phyloP scores from a whole-genome alignment of 2,888 invertebrate species.

The Aphelenchoides bicaudatus region DNA sequence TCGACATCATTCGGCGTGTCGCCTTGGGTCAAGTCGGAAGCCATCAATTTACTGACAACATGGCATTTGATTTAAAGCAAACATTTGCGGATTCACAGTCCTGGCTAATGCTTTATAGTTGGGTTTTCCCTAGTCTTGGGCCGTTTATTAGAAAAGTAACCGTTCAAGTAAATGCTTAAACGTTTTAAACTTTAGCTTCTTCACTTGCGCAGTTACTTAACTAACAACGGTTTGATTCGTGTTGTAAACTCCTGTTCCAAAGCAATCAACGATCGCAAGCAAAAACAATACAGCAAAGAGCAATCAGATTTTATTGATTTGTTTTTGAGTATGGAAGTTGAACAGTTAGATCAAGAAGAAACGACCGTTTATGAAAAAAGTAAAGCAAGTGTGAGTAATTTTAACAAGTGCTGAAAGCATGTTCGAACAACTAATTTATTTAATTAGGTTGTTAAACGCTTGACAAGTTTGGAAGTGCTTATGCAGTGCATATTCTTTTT shows the following conservation, averaged over 20 bases:
- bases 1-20: conserved; percentile 65
- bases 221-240: conserved; percentile 55
- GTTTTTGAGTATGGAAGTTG: conserved; percentile 41
- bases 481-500: conserved; percentile 44
- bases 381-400: conserved; percentile 3
- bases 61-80: background rate
- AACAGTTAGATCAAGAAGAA: conserved; percentile 20
- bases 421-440: too few species aligned
- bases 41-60: conserved; percentile 25
- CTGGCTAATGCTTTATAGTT: background rate
- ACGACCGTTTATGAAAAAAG: conserved; percentile 10
- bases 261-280: conserved; percentile 6
- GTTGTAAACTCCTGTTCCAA: background rate
- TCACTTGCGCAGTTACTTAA: conserved; percentile 21
- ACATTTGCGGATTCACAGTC: background rate
- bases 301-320: conserved; percentile 53
- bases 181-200: too few species aligned
- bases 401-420: too few species aligned
- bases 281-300: too few species aligned
- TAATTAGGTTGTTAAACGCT: too few species aligned
- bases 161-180: too few species aligned
- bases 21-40: conserved; percentile 61
- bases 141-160: background rate
- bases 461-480: conserved; percentile 41
- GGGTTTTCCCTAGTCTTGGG: background rate